Conservation (phyloP, 2,113 vertebrate genomes). For the Erythrocercus mccallii region DNA sequence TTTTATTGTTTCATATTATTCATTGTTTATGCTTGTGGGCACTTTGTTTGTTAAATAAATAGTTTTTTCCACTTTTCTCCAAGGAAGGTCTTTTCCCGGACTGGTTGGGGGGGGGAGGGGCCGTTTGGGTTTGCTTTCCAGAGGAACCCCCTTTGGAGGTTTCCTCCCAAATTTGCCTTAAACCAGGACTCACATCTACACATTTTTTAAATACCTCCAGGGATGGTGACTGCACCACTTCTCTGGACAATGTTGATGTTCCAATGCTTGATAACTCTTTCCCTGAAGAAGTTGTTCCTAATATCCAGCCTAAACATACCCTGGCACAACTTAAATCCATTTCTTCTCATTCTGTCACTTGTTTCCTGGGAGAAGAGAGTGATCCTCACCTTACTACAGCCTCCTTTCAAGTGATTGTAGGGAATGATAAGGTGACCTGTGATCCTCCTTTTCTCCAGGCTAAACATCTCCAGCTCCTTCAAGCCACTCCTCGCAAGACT, state of each 20-base stretch:
- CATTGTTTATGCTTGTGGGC: too few relatives aligned
- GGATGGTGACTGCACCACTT: background rate
- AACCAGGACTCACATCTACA: too few relatives aligned
- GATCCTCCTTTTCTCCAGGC: background rate
- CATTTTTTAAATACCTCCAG: background rate
- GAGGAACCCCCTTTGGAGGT: too few relatives aligned
- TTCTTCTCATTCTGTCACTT: background rate
- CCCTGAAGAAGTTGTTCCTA: background rate
- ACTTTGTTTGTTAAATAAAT: too few relatives aligned
- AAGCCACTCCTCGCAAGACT: background rate
- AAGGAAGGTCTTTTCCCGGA: too few relatives aligned
- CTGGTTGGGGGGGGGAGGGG: too few relatives aligned
- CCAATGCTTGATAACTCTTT: background rate
- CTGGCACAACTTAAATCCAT: background rate
- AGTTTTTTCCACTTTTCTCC: too few relatives aligned
- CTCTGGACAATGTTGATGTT: background rate
- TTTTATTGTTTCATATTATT: too few relatives aligned
- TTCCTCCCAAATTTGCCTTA: too few relatives aligned
- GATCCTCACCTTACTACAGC: accelerated
- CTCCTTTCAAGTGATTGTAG: background rate
- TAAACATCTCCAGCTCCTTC: background rate
- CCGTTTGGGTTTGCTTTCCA: too few relatives aligned
- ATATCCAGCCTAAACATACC: background rate
- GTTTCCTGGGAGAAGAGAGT: background rate
- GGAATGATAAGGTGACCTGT: accelerated